Evolutionary conservation across 2,888 invertebrate genomes (phyloP).

Genomic region (Monoplex corrugatus): DNA sequence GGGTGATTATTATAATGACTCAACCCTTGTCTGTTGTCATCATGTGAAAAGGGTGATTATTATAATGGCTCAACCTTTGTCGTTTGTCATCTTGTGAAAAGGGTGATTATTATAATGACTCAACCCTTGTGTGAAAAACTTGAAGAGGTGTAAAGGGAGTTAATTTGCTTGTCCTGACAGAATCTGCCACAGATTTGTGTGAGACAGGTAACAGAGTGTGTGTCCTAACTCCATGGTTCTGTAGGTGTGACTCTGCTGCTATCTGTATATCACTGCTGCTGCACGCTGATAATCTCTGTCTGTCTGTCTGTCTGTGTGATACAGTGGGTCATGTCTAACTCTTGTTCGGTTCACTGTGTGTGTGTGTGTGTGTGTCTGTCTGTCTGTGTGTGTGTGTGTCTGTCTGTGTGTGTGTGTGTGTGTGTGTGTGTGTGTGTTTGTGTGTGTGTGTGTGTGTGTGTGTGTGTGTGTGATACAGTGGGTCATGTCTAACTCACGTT

Average conservation of each 20-base stretch:
- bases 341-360: background rate
- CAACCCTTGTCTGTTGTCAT: no score
- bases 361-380: background rate
- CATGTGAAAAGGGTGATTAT: no score
- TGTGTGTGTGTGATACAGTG: no score
- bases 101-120: no score
- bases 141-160: no score
- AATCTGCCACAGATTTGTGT: constrained; percentile 10
- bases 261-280: background rate
- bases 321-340: background rate
- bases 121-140: no score
- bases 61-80: no score
- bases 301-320: background rate
- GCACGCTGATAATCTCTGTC: no score
- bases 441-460: background rate
- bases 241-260: background rate
- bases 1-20: no score
- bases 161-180: constrained; percentile 9
- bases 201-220: background rate
- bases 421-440: background rate
- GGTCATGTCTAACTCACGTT: no score
- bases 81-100: no score
- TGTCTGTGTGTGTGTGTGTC: background rate
- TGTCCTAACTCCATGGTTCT: no score
- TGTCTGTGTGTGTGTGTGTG: background rate